phyloP scores from a whole-genome alignment of 2,113 vertebrate genomes.

The Azemiops feae region DNA sequence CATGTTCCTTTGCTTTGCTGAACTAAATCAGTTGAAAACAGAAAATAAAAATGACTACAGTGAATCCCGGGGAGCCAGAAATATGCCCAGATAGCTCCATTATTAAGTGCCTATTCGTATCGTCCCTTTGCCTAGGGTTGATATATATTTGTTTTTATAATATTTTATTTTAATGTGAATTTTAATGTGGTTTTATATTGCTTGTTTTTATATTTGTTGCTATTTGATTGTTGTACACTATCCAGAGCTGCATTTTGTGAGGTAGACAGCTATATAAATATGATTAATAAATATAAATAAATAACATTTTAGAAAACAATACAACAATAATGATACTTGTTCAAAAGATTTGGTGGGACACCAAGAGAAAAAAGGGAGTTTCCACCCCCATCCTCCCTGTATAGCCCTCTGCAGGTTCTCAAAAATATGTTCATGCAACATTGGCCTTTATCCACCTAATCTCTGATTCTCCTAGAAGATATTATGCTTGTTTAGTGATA shows the following conservation, averaged over 20 bases:
- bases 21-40: neutral
- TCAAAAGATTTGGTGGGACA: neutral
- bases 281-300: neutral
- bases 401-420: fast-evolving
- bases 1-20: neutral
- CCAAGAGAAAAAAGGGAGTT: neutral
- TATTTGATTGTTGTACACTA: neutral
- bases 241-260: neutral
- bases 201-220: too few species aligned
- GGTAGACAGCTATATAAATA: neutral
- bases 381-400: neutral
- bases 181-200: neutral
- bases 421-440: neutral
- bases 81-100: neutral
- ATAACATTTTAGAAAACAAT: neutral
- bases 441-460: neutral
- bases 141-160: too few species aligned
- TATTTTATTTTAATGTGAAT: neutral
- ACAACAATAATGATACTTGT: neutral
- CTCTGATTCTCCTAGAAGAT: neutral
- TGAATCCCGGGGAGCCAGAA: neutral
- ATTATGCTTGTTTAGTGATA: neutral
- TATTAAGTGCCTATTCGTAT: neutral
- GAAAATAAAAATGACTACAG: neutral
- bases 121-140: neutral